Conservation (phyloP, 2,888 invertebrate species). For the Lithophane ornitopus region DNA sequence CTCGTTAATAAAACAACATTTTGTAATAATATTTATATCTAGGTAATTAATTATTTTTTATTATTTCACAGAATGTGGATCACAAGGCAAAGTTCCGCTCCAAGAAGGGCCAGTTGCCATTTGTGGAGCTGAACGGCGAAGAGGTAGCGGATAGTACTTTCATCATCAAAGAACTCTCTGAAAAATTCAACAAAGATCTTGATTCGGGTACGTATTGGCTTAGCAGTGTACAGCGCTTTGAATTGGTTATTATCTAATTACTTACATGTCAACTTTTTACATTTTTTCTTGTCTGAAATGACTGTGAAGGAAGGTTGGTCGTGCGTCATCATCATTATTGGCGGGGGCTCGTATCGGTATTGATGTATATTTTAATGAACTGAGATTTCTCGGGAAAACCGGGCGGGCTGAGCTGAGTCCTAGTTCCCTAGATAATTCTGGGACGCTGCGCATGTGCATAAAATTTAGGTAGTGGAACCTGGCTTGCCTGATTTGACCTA, state of each 20-base stretch:
- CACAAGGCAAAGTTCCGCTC: conserved; percentile 98
- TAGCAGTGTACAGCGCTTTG: background rate
- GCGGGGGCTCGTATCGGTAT: conserved; percentile 15
- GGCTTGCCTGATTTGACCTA: conserved; percentile 62
- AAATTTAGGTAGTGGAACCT: conserved; percentile 26
- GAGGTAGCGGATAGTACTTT: conserved; percentile 98
- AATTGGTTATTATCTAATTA: background rate
- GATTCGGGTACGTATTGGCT: conserved; percentile 91
- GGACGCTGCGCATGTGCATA: conserved; percentile 83
- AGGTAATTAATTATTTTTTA: background rate
- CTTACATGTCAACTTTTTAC: background rate
- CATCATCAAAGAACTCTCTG: conserved; percentile 96
- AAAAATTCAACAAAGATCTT: conserved; percentile 95
- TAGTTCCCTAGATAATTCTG: conserved; percentile 66
- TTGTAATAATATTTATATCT: background rate
- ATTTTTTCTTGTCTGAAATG: background rate
- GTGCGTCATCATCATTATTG: conserved; percentile 10
- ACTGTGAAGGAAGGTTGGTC: conserved; percentile 1
- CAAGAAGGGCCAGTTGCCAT: conserved; percentile 98
- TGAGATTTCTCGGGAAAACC: conserved; percentile 31
- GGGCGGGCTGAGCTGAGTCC: conserved; percentile 68
- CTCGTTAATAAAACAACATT: conserved; percentile 1
- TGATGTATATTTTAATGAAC: conserved; percentile 24
- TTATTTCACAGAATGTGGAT: conserved; percentile 95
- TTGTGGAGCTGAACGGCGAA: conserved; percentile 98